phyloP scores from a whole-genome alignment of 2,797 vertebrate genomes.

The Chaunax sp. region DNA sequence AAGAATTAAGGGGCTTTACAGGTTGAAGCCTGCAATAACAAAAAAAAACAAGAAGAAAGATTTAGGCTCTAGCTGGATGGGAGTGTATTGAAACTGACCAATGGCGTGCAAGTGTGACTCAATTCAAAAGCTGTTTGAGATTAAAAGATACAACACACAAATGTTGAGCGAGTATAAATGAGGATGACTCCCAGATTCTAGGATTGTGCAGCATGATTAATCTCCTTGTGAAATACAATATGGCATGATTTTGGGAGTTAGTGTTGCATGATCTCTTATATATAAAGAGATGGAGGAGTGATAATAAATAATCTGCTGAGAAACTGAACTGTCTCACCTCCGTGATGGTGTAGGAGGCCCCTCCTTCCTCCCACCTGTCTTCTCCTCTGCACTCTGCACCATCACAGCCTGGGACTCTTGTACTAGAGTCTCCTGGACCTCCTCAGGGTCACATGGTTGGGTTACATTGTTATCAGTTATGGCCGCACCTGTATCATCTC shows the following conservation, averaged over 20 bases:
- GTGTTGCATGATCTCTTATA: constrained; percentile 5
- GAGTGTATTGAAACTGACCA: neutral
- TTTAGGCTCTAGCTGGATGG: neutral
- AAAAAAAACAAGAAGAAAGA: neutral
- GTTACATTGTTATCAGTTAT: neutral
- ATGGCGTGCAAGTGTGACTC: neutral
- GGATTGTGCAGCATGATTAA: neutral
- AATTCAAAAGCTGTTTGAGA: neutral
- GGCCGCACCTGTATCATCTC: neutral
- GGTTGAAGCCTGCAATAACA: constrained; percentile 86
- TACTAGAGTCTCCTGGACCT: constrained; percentile 80
- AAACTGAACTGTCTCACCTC: constrained; percentile 86
- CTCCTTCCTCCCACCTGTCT: constrained; percentile 63
- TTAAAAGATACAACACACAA: neutral
- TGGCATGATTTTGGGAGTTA: neutral
- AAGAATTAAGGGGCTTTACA: constrained; percentile 90
- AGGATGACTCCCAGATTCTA: constrained; percentile 7
- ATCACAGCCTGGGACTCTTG: constrained; percentile 79
- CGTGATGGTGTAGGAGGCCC: constrained; percentile 80
- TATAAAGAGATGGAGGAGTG: neutral
- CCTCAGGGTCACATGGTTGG: constrained; percentile 23
- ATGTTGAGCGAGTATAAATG: neutral
- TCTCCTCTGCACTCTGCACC: constrained; percentile 50
- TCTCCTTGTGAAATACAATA: neutral
- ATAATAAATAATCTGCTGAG: neutral